Conservation (phyloP, 2,888 invertebrate species). For the Eupithecia tripunctaria region DNA sequence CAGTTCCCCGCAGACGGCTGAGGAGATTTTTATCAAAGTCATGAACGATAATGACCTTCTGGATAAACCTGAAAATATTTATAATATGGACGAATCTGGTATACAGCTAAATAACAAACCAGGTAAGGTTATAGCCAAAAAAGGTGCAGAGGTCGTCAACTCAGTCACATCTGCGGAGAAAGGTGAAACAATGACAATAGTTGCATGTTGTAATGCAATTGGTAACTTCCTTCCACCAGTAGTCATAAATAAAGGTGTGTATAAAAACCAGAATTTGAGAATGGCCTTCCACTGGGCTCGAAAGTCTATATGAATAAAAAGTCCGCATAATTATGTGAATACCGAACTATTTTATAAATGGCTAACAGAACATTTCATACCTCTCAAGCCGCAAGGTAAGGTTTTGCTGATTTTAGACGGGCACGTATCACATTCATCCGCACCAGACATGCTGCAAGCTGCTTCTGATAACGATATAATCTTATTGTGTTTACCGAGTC, state of each 20-base stretch:
- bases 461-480: slow-evolving; percentile 38
- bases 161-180: slow-evolving; percentile 4
- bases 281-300: background rate
- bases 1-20: no score
- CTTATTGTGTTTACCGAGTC: slow-evolving; percentile 42
- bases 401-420: slow-evolving; percentile 41
- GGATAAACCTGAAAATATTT: no score
- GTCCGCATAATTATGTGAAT: slow-evolving; percentile 25
- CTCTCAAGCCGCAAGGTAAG: slow-evolving; percentile 39
- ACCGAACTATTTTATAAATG: slow-evolving; percentile 25
- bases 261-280: no score
- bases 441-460: slow-evolving; percentile 39
- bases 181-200: slow-evolving; percentile 6
- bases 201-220: slow-evolving; percentile 3
- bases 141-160: background rate
- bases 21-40: background rate
- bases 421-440: slow-evolving; percentile 41
- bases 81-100: no score
- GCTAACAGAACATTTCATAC: slow-evolving; percentile 32
- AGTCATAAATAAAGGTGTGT: no score
- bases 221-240: slow-evolving; percentile 1
- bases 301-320: slow-evolving; percentile 13
- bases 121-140: background rate
- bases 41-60: no score
- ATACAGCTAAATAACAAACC: slow-evolving; percentile 12